Percentiles rank a stretch among this genome's conserved stretches.
Conservation (phyloP, 2,888 invertebrate genomes). For the Rhogogaster chlorosoma region DNA sequence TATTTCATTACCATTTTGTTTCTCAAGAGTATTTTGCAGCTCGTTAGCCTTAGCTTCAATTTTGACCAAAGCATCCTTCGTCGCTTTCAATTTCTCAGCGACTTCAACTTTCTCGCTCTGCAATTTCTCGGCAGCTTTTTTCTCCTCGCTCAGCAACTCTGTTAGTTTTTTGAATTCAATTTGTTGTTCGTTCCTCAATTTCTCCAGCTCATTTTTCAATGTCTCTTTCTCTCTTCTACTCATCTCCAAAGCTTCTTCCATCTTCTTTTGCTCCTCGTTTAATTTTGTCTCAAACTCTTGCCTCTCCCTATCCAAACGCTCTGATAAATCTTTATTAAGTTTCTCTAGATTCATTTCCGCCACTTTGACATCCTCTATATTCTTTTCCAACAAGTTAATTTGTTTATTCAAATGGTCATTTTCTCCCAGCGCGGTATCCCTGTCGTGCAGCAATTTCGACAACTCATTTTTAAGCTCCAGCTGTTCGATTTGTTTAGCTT, state of each 20-base stretch:
- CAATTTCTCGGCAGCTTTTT: slow-evolving; percentile 73
- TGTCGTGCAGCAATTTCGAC: slow-evolving; percentile 77
- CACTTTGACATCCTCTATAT: slow-evolving; percentile 76
- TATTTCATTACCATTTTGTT: slow-evolving; percentile 74
- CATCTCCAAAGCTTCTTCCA: slow-evolving; percentile 78
- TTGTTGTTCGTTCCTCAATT: slow-evolving; percentile 78
- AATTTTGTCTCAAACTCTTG: slow-evolving; percentile 79
- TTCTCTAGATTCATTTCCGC: slow-evolving; percentile 76
- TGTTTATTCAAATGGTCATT: slow-evolving; percentile 79
- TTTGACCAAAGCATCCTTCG: slow-evolving; percentile 77
- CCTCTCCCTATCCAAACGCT: slow-evolving; percentile 79
- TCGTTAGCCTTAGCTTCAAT: slow-evolving; percentile 76
- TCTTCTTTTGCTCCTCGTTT: slow-evolving; percentile 79
- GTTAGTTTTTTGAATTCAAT: slow-evolving; percentile 76
- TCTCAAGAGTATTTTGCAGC: slow-evolving; percentile 76
- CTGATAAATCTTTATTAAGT: slow-evolving; percentile 79
- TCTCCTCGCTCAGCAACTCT: slow-evolving; percentile 78
- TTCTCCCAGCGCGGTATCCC: slow-evolving; percentile 78
- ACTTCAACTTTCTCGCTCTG: slow-evolving; percentile 73
- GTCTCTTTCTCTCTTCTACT: slow-evolving; percentile 77
- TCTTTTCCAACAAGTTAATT: slow-evolving; percentile 77
- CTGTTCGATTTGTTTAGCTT: slow-evolving; percentile 78
- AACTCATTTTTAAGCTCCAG: slow-evolving; percentile 77
- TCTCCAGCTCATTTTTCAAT: slow-evolving; percentile 78
- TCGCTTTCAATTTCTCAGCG: slow-evolving; percentile 72